Conservation (phyloP, 1,140 invertebrate species). For the Heliconius hewitsoni region DNA sequence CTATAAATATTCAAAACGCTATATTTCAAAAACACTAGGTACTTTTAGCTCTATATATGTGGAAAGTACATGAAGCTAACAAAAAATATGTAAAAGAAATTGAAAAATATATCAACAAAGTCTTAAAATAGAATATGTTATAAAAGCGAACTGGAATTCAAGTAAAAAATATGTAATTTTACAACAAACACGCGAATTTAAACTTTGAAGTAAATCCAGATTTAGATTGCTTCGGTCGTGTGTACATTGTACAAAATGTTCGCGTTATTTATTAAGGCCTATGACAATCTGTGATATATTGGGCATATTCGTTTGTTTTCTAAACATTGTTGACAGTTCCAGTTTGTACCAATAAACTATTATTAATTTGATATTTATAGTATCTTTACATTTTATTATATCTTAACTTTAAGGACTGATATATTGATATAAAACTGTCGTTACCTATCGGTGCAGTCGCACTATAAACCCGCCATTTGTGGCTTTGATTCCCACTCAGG, state of each 20-base stretch:
- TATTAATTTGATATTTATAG: constrained; percentile 3
- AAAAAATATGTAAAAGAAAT: too few species aligned
- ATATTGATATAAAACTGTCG: too few species aligned
- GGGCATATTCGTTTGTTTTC: constrained; percentile 36
- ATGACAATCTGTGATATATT: constrained; percentile 40
- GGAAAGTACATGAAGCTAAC: too few species aligned
- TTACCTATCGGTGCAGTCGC: too few species aligned
- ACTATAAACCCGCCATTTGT: too few species aligned
- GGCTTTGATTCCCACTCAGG: too few species aligned
- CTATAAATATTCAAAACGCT: background rate
- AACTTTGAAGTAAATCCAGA: constrained; percentile 16
- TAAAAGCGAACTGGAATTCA: background rate
- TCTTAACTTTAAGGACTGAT: too few species aligned
- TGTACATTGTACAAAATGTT: constrained; percentile 35
- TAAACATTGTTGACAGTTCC: constrained; percentile 38
- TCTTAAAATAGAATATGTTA: background rate
- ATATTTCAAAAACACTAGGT: background rate
- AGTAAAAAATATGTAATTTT: constrained; percentile 4
- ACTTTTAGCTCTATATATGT: too few species aligned
- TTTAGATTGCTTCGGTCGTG: constrained; percentile 32
- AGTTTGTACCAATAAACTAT: constrained; percentile 24
- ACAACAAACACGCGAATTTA: background rate
- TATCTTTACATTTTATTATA: too few species aligned
- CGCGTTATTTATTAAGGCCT: constrained; percentile 39
- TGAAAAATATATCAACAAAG: background rate